Evolutionary conservation across 2,797 vertebrate genomes (phyloP), one percentile per base, ranked within the genome.

Genomic region (Melanotaenia nigrans): DNA sequence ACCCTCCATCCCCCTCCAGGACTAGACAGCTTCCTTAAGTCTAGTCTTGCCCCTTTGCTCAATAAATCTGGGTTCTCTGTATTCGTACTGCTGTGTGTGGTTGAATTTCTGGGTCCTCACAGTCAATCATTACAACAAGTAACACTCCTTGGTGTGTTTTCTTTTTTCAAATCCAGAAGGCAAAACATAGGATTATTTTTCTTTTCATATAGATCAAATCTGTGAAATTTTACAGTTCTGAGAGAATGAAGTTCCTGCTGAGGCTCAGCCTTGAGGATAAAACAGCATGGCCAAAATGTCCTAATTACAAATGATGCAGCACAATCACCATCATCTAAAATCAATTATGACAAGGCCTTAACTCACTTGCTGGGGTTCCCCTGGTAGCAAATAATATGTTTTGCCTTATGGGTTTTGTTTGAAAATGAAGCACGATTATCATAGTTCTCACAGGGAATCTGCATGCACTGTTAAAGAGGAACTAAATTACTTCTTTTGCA

Each of bases 281-380:
- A 38, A 30, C 61, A 38, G 82, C 71, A 61, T 79, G 77, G 65
- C 68, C 73, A 61, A 65, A 77, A 75, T 86, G 66, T 79, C 61
- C 77, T 87, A 87, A 91, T 90, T 82, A 72, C 74, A 81, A 81
- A 81, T 87, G 87, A 84, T 75, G 73, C 62, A 63, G 65, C 33
- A 47, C 71, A 80, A 82, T 88, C 71, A 74, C 87, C 71, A 51
- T 54, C 62, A 78, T 89, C 84, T 91, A 77, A 81, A 80, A 88
- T 80, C 77, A 85, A 75, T 88, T 87, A 87, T 56, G 77, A 82
- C 42, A 61, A 73, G 45, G 72, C 63, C 82, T 84, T 87, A 87
- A 87, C 84, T 85, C 58, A 71, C 83, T 47, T 45, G 51, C 71
- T 70, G 49, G 1, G 62, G 61, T 69, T 80, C 74, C 78, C 77